phyloP scores from a whole-genome alignment of 2,797 vertebrate genomes.

The Helicolenus hilgendorfi region DNA sequence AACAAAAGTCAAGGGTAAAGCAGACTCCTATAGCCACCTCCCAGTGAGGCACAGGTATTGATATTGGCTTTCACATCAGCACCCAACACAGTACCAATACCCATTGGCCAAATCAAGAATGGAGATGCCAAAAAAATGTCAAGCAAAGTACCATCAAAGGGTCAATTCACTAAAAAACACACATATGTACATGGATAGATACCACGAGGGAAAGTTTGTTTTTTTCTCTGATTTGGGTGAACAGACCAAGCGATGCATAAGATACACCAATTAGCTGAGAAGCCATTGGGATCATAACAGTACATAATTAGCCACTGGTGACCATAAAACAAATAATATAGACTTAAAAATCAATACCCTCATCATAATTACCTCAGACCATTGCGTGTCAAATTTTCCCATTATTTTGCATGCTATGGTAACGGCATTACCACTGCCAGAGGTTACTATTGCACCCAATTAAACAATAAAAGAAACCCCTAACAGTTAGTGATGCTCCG shows the following conservation, averaged over 20 bases:
- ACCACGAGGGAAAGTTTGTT: background rate
- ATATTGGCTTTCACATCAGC: slow-evolving; percentile 14
- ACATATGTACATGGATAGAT: background rate
- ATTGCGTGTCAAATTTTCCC: background rate
- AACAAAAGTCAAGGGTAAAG: background rate
- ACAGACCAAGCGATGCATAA: slow-evolving; percentile 6
- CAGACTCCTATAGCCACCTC: background rate
- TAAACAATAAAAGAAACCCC: background rate
- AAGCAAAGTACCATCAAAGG: background rate
- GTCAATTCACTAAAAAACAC: slow-evolving; percentile 9
- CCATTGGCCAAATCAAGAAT: slow-evolving; percentile 5
- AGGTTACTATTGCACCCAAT: background rate
- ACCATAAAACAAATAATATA: slow-evolving; percentile 19
- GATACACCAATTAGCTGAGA: background rate
- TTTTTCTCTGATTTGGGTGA: slow-evolving; percentile 7
- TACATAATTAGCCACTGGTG: slow-evolving; percentile 21
- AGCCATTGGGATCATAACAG: slow-evolving; percentile 11
- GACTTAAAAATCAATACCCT: slow-evolving; percentile 14
- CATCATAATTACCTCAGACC: slow-evolving; percentile 21
- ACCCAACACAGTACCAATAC: background rate
- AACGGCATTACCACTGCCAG: background rate
- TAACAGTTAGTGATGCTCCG: background rate
- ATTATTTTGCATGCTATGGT: background rate
- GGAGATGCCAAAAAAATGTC: background rate
- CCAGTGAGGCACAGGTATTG: slow-evolving; percentile 34